A percentile compares a stretch with the other conserved stretches of the same genome.
Evolutionary conservation across 2,888 invertebrate species (phyloP).

Genomic region (Listrodromus nycthemerus): DNA sequence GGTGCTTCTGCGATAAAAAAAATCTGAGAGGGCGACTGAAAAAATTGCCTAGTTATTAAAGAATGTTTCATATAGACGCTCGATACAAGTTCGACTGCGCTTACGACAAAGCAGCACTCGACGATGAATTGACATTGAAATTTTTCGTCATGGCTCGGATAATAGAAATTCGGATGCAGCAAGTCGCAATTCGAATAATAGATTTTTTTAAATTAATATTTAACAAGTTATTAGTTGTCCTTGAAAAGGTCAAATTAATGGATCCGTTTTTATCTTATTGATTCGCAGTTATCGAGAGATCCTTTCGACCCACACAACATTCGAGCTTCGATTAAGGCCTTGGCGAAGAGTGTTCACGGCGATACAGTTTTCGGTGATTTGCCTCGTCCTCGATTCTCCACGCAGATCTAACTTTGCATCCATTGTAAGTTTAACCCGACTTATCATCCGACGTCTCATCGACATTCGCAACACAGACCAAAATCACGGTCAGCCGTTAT

Average conservation of each 20-base stretch:
- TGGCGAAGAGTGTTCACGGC: conserved; percentile 95
- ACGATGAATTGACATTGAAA: too few species aligned
- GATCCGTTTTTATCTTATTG: background rate
- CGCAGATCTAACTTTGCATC: conserved; percentile 89
- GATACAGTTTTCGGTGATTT: conserved; percentile 95
- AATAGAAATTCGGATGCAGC: too few species aligned
- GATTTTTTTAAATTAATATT: too few species aligned
- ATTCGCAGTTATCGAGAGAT: conserved; percentile 76
- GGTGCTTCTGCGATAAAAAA: too few species aligned
- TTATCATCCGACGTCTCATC: conserved; percentile 33
- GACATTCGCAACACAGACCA: conserved; percentile 12
- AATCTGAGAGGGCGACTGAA: too few species aligned
- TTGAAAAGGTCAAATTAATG: background rate
- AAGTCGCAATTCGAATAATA: too few species aligned
- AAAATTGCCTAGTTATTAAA: too few species aligned
- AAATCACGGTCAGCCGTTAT: conserved; percentile 51
- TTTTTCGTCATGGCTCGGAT: too few species aligned
- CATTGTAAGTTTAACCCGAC: conserved; percentile 20
- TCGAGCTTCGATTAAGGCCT: conserved; percentile 96
- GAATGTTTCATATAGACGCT: too few species aligned
- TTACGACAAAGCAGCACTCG: too few species aligned
- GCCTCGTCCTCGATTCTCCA: conserved; percentile 93
- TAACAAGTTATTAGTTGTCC: conserved; percentile 8
- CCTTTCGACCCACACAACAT: conserved; percentile 89
- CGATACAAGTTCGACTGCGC: too few species aligned